Evolutionary conservation across 2,113 vertebrate genomes (phyloP), one percentile per base, ranked within the genome.

Genomic region (Pituophis catenifer): DNA sequence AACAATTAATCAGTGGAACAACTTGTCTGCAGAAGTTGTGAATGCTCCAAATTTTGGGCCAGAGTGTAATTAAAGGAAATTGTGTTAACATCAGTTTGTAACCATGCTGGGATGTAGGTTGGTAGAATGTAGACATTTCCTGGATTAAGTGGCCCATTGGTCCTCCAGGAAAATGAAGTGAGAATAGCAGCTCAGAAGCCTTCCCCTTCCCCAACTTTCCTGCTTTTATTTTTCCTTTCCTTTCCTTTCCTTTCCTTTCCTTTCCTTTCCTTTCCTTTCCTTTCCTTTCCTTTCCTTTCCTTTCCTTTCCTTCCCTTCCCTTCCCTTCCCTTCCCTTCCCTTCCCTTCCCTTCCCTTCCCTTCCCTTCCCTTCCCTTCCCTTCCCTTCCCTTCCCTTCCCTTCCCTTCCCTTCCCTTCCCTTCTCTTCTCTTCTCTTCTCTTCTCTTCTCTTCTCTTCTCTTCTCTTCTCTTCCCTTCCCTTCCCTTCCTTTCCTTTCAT

Each of bases 321-420:
- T 8, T 29, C 12, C 10, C 10, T 65, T 29, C 1, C 11, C 62
- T 29, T n/a, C 3, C 59, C 26, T 12, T 12, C 3, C 62, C 62
- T 13, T 62, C 3, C 58, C 23, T n/a, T n/a, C n/a, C 15, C 54
- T 55, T 3, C 3, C 57, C 6, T 58, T 8, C 1, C 58, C 23
- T 23, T 3, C 1, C 59, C 59, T 3, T 4, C 26, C 10, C 3
- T 26, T 13, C 29, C 26, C 3, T 58, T 58, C 21, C 57, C 7
- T 23, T 58, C 5, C 19, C 2, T 58, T 23, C 8, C 57, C 6
- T 23, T 8, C 57, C 58, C 0, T 59, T 24, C 23, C 55, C 53
- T 11, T 9, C 3, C 21, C 21, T 24, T 3, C 2, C 7, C 23
- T 24, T 1, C 23, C 0, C 9, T 8, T 8, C 23, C 21, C 24